Conservation (phyloP, 2,113 vertebrate species). For the Antechinus stuartii region DNA sequence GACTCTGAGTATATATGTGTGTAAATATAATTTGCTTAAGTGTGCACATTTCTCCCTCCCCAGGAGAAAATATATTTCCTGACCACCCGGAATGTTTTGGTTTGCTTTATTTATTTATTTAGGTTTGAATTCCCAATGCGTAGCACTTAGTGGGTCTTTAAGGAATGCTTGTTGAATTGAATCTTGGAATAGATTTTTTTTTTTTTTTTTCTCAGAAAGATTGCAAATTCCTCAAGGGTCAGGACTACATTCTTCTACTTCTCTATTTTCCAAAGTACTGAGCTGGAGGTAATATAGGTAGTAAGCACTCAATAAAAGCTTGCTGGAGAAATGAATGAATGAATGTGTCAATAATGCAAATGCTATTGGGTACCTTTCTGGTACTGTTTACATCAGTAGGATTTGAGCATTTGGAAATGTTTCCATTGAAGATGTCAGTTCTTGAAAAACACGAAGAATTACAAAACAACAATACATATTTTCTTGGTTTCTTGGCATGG, state of each 20-base stretch:
- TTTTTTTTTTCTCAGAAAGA: neutral
- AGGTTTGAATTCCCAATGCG: neutral
- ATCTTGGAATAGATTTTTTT: neutral
- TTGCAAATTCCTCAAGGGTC: neutral
- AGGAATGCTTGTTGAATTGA: neutral
- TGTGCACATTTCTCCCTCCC: neutral
- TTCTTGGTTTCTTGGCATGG: constrained; percentile 64
- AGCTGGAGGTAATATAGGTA: constrained; percentile 8
- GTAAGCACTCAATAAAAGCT: neutral
- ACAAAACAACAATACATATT: constrained; percentile 13
- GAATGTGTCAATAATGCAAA: constrained; percentile 38
- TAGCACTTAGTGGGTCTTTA: neutral
- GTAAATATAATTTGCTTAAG: too few relatives aligned
- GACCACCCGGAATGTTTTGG: neutral
- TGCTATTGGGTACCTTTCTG: constrained; percentile 27
- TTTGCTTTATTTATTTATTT: neutral
- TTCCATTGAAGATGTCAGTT: constrained; percentile 41
- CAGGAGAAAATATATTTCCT: neutral
- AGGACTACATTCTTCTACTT: neutral
- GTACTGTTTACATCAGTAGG: constrained; percentile 49
- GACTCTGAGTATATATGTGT: neutral
- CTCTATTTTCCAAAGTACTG: constrained; percentile 33
- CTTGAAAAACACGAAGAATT: constrained; percentile 2
- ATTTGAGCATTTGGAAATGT: constrained; percentile 39
- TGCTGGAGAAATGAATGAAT: neutral